Evolutionary conservation across 2,888 invertebrate species (phyloP), one percentile per base, ranked within the genome.

Genomic region (Esperia sulphurella): DNA sequence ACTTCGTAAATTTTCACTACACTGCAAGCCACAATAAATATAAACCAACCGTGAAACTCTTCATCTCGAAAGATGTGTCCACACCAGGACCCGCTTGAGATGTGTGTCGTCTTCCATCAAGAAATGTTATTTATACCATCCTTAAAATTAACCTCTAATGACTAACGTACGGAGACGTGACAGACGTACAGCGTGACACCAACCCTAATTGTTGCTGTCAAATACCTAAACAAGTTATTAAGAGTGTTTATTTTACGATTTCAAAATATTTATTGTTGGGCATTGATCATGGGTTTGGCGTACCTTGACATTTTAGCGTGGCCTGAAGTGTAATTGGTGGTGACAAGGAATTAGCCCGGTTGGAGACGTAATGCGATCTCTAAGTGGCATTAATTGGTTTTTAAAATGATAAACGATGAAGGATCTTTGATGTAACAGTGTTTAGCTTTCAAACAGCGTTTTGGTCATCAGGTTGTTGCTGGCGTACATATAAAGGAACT

Each of bases 141-240:
- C 55, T 65, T 61, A 68, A 46, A 65, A 79, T 72, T 71, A 67
- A 59, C 65, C 58, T 60, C 63, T 79, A 78, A 81, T 77, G 55
- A 67, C 70, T 61, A 60, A 68, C 60, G 59, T 58, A 57, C 69
- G 61, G 50, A 55, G 59, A 79, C 84, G 83, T 85, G 83, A 83
- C 73, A 75, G 71, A 76, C 75, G 61, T 52, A 65, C 67, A 57
- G 58, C 83, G 83, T 87, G 84, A 85, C 85, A 85, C 29, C 75
- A 71, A 65, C 59, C 62, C 69, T 82, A 83, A 85, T 83, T 79
- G 73, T 75, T 65, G 71, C 77, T 83, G 84, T 85, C 83, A 75
- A 68, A 68, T 52, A 61, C 58, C 58, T 65, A 62, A 69, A 60
- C 69, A 69, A 75, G 68, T 65, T 71, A 75, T 77, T 74, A 79